These are phyloP conservation scores for Madoqua kirkii DNA, from an alignment of 2,113 vertebrate species.

Conservation along the genomic window DNA sequence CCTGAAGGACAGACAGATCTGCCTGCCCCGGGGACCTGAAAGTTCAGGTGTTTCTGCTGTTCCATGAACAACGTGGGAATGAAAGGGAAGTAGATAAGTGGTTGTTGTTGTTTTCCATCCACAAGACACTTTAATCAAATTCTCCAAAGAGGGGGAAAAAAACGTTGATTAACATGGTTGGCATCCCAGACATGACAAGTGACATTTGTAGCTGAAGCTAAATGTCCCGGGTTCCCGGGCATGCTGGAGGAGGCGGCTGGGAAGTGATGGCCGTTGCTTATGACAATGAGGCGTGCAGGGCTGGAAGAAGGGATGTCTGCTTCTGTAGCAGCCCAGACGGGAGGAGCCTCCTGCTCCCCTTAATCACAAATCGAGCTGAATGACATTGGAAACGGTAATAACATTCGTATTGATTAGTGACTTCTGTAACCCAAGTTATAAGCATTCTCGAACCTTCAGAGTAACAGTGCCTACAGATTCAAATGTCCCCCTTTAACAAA, in stretches of 20 bases:
- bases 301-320: slow-evolving; percentile 59
- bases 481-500: background rate
- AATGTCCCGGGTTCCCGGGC: slow-evolving; percentile 46
- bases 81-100: slow-evolving; percentile 70
- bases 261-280: slow-evolving; percentile 41
- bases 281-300: slow-evolving; percentile 30
- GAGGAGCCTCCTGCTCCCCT: slow-evolving; percentile 69
- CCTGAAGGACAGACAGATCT: slow-evolving; percentile 60
- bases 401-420: background rate
- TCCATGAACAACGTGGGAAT: background rate
- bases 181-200: slow-evolving; percentile 69
- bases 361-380: slow-evolving; percentile 76
- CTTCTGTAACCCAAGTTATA: background rate
- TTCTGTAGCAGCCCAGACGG: slow-evolving; percentile 59
- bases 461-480: background rate
- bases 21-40: slow-evolving; percentile 25
- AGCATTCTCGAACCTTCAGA: background rate
- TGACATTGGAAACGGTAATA: slow-evolving; percentile 79
- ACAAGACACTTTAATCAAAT: slow-evolving; percentile 66
- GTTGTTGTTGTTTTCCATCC: slow-evolving; percentile 29
- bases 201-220: slow-evolving; percentile 63
- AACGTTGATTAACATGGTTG: slow-evolving; percentile 71
- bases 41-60: background rate
- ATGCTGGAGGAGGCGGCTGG: background rate
- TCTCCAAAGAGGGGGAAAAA: slow-evolving; percentile 45